A percentile compares a stretch with the other conserved stretches of the same genome.
Evolutionary conservation across 2,113 vertebrate genomes (phyloP).

Genomic region (Hirundichthys speculiger): DNA sequence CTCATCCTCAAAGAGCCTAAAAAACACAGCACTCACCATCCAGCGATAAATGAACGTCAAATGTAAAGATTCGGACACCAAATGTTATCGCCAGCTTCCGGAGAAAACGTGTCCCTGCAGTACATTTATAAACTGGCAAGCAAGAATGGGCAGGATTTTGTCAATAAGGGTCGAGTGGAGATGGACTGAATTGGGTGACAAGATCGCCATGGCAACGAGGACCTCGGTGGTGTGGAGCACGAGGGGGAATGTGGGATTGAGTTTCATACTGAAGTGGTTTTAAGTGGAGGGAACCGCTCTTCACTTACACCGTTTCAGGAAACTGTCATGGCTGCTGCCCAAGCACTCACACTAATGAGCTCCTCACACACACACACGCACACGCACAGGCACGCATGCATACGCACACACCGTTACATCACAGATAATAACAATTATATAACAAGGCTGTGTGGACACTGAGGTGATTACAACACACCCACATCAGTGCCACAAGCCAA

Average conservation of each 20-base stretch:
- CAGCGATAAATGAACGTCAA: too few species aligned
- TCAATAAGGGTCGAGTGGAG: slow-evolving; percentile 57
- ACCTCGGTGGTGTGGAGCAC: slow-evolving; percentile 43
- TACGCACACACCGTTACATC: slow-evolving; percentile 47
- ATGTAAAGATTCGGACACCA: too few species aligned
- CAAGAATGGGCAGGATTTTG: slow-evolving; percentile 32
- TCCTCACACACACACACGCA: slow-evolving; percentile 14
- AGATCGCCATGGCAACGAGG: slow-evolving; percentile 74
- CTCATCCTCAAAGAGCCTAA: too few species aligned
- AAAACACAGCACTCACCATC: too few species aligned
- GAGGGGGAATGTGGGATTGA: slow-evolving; percentile 55
- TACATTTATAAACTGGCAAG: slow-evolving; percentile 16
- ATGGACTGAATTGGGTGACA: slow-evolving; percentile 46
- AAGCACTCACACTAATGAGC: slow-evolving; percentile 45
- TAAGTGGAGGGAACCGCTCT: slow-evolving; percentile 55
- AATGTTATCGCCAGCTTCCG: neutral
- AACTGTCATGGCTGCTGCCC: slow-evolving; percentile 44
- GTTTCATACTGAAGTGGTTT: slow-evolving; percentile 43
- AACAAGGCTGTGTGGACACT: slow-evolving; percentile 28
- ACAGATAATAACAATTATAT: slow-evolving; percentile 59
- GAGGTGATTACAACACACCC: slow-evolving; percentile 33
- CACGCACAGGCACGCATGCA: slow-evolving; percentile 9
- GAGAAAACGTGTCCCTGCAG: slow-evolving; percentile 4
- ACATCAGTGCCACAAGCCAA: slow-evolving; percentile 31
- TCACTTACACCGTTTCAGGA: slow-evolving; percentile 30